Percentiles rank a stretch among this genome's conserved stretches.
Evolutionary conservation across 2,888 invertebrate genomes (phyloP).

Genomic region (Pharmacophagus antenor): DNA sequence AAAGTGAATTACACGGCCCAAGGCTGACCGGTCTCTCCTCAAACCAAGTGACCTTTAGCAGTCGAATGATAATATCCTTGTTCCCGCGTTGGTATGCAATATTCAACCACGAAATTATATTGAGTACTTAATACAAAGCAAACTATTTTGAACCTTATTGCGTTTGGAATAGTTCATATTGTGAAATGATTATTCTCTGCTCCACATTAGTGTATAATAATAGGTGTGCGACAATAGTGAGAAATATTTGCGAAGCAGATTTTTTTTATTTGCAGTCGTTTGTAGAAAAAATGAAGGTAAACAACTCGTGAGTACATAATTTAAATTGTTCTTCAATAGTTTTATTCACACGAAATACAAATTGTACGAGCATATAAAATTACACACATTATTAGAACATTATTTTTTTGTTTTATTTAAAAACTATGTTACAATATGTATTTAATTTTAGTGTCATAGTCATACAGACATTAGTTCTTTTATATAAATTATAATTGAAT

Average conservation of each 20-base stretch:
- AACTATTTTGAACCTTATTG: conserved; percentile 9
- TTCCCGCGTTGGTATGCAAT: conserved; percentile 59
- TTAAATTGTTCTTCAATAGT: conserved; percentile 14
- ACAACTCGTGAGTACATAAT: conserved; percentile 10
- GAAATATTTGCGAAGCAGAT: conserved; percentile 22
- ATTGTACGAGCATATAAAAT: not conserved
- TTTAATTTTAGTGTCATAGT: too few species aligned
- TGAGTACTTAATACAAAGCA: conserved; percentile 35
- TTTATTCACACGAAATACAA: conserved; percentile 1
- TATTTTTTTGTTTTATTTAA: conserved; percentile 1
- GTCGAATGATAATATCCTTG: conserved; percentile 75
- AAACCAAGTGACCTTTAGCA: conserved; percentile 75
- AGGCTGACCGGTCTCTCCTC: conserved; percentile 79
- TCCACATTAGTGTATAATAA: conserved; percentile 24
- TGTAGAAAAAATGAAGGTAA: conserved; percentile 24
- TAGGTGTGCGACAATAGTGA: conserved; percentile 21
- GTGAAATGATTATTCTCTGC: conserved; percentile 6
- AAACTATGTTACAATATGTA: not conserved
- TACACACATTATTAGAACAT: not conserved
- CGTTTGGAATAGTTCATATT: not conserved
- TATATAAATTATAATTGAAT: not conserved
- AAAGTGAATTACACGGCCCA: conserved; percentile 75
- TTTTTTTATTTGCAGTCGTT: conserved; percentile 20
- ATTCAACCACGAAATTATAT: conserved; percentile 55
- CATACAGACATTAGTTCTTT: not conserved